These are phyloP conservation scores for Zeus faber DNA, from an alignment of 2,113 vertebrate genomes.

Conservation along the genomic window DNA sequence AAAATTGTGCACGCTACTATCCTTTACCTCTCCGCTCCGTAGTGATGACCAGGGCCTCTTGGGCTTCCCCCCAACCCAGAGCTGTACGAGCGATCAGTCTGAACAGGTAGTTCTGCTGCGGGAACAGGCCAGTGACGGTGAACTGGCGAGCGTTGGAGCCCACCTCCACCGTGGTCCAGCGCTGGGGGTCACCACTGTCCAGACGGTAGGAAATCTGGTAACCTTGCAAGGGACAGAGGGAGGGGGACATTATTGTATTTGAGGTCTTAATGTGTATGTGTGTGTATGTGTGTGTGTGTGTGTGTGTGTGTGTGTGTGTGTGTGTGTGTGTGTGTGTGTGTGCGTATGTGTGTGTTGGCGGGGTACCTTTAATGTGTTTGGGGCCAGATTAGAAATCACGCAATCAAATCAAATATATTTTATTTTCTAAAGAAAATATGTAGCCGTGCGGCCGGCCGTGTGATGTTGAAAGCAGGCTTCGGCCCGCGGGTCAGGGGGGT, in stretches of 20 bases:
- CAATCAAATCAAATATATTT: no score
- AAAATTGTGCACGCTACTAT: not conserved
- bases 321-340: not conserved
- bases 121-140: conserved; percentile 82
- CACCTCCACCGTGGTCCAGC: conserved; percentile 90
- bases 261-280: not conserved
- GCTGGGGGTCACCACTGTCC: conserved; percentile 84
- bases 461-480: no score
- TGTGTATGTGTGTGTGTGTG: conserved; percentile 17
- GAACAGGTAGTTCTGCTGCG: conserved; percentile 87
- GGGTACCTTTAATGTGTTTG: not conserved
- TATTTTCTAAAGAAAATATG: no score
- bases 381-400: no score
- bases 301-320: not conserved
- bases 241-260: conserved; percentile 21
- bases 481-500: no score
- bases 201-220: conserved; percentile 93
- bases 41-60: conserved; percentile 91
- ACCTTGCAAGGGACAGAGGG: conserved; percentile 65
- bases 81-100: conserved; percentile 86
- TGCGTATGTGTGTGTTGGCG: not conserved
- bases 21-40: conserved; percentile 90
- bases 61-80: conserved; percentile 89
- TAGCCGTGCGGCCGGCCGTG: no score
- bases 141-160: conserved; percentile 88